Conservation (phyloP, 2,113 vertebrate species). For the Anguilla rostrata region DNA sequence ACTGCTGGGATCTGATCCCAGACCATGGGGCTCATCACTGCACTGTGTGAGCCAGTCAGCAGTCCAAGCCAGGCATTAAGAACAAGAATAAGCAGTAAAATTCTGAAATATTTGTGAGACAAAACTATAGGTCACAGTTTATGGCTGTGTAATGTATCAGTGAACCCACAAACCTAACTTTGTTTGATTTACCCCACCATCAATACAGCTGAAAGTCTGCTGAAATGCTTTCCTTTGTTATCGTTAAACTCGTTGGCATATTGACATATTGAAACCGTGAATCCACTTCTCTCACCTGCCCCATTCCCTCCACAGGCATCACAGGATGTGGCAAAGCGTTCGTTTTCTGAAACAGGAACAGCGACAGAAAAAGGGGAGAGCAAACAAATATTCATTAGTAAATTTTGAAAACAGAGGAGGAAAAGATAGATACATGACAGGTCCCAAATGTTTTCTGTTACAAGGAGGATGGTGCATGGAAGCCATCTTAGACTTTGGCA, state of each 20-base stretch:
- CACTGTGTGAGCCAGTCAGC: too few relatives aligned
- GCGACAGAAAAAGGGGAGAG: constrained; percentile 12
- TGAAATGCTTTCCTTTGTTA: neutral
- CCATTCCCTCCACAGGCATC: neutral
- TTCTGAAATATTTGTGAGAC: neutral
- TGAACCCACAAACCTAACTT: neutral
- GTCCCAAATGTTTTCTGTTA: too few relatives aligned
- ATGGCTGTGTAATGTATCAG: neutral
- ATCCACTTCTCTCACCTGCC: constrained; percentile 39
- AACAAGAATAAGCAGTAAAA: too few relatives aligned
- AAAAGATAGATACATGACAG: neutral
- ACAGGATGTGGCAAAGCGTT: constrained; percentile 55
- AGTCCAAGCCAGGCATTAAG: too few relatives aligned
- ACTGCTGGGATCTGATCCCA: too few relatives aligned
- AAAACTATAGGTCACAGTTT: neutral
- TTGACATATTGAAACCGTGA: neutral
- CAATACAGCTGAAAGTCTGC: neutral
- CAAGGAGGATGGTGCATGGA: neutral
- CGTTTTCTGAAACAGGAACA: constrained; percentile 64
- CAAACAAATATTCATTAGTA: neutral
- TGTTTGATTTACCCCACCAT: neutral
- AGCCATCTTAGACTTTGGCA: neutral
- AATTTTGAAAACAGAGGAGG: neutral
- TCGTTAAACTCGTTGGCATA: neutral
- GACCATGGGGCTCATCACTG: too few relatives aligned